Conservation (phyloP, 2,888 invertebrate genomes). For the Synanthedon andrenaeformis region DNA sequence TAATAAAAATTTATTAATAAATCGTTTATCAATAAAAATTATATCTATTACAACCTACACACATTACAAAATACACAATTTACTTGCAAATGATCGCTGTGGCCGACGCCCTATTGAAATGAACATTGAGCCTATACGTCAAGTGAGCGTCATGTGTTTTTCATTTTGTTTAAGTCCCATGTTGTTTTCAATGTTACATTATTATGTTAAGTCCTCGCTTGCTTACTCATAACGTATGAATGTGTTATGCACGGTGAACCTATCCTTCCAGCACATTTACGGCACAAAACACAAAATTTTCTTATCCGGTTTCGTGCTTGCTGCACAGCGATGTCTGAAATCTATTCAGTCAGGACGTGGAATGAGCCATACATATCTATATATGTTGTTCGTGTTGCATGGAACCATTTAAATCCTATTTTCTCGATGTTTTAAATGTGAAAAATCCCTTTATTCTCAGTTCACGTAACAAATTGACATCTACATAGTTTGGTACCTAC, state of each 20-base stretch:
- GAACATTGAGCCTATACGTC: slow-evolving; percentile 52
- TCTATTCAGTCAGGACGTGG: slow-evolving; percentile 40
- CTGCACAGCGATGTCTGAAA: slow-evolving; percentile 55
- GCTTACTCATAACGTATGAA: slow-evolving; percentile 48
- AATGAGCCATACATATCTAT: slow-evolving; percentile 43
- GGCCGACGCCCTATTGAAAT: slow-evolving; percentile 45
- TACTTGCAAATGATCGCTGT: slow-evolving; percentile 21
- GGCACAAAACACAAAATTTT: slow-evolving; percentile 53
- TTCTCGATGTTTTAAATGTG: slow-evolving; percentile 47
- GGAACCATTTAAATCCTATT: slow-evolving; percentile 52
- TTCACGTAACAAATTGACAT: neutral
- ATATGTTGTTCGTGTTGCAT: slow-evolving; percentile 68
- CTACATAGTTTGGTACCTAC: too few species aligned
- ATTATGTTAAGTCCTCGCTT: slow-evolving; percentile 57
- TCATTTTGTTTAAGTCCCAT: slow-evolving; percentile 37
- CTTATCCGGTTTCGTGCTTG: slow-evolving; percentile 56
- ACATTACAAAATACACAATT: slow-evolving; percentile 29
- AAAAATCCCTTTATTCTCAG: slow-evolving; percentile 19
- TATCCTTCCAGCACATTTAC: slow-evolving; percentile 58
- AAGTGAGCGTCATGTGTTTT: slow-evolving; percentile 40
- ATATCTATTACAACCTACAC: slow-evolving; percentile 23
- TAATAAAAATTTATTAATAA: too few species aligned
- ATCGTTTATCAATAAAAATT: slow-evolving; percentile 5
- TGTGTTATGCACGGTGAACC: slow-evolving; percentile 61
- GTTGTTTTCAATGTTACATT: slow-evolving; percentile 34